Base-by-base conservation (phyloP, 2,113 vertebrate genomes). In the Ophthalmolycus amberensis region DNA sequence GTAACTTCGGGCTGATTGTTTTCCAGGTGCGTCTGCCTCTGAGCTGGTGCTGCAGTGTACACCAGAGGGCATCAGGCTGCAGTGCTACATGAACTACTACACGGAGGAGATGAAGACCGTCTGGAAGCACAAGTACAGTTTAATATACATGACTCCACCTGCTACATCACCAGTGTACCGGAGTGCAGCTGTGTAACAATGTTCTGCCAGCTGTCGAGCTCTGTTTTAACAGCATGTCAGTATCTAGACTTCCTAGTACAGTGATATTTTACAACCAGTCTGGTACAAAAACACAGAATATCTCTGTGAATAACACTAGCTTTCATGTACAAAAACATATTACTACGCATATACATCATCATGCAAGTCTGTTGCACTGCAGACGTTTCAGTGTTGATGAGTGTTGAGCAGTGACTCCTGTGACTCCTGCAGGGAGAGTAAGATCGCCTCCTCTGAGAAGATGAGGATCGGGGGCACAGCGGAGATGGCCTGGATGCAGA, bases 1-100 rank as follows among this genome's bases (percentile, higher is more conserved):
- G 56, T 29, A 6, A 29, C 9, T 20, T 50, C 6, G 5, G 8
- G 3, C 9, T 56, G 16, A 6, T 48, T 18, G 52, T 56, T 11
- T 56, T 56, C 9, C 89, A 99, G 98, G 98, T 9, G 90, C 93
- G 1, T 96, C 97, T 42, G 98, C 98, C n/a, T 99, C 98, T 63
- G 96, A 96, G 0, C 90, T 99, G 92, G 97, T 97, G 91, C 48
- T 99, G 70, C 96, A 98, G 81, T 99, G 98, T 85, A 99, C 97
- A 50, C 96, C 97, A 0, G 98, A 99, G 86, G 98, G 98, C 73
- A 99, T 99, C 90, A 92, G 97, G 67, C 95, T 99, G n/a, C 97
- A 99, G 79, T 99, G 97, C 88, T 97, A 95, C 95, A 92, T 99
- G 96, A 99, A 95, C 77, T 99, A 99, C 84, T 99, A 97, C 91